Evolutionary conservation across 2,797 vertebrate genomes (phyloP), one percentile per base, ranked within the genome.

Genomic region (Danio jaintianensis): DNA sequence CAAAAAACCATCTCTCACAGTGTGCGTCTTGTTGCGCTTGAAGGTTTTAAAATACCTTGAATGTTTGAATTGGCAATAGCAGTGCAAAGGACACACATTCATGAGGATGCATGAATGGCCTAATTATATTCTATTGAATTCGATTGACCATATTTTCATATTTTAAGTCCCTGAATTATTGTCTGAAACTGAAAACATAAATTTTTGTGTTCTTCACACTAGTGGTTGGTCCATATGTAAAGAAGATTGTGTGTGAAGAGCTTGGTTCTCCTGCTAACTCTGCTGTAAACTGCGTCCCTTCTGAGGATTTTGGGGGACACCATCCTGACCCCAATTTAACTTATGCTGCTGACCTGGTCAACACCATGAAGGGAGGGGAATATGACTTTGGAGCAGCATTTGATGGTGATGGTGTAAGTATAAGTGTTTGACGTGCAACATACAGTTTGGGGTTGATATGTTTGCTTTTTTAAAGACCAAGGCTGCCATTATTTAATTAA

Each of bases 311-410:
- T 2, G 98, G 97, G 1, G 98, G 98, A 38, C 97, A 99, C 88
- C 98, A 99, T 87, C 98, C 98, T 0, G 98, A 99, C 92, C 98
- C 98, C 80, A 99, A 99, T 89, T 88, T 99, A 84, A 99, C 98
- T 70, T 99, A 99, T 0, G 97, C 98, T 45, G 94, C 97, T 0
- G 97, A 99, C 87, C 91, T 99, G 82, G 98, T 99, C 83, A 96
- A 96, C 77, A 89, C 96, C 75, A 98, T 99, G 97, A 97, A 98
- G 91, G 95, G 93, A 0, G 98, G 98, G 80, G 96, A 98, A 70
- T 98, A 98, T 1, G 98, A 98, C 85, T 96, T 99, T 3, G 98
- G 97, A 85, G 98, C 98, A 8, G 98, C 98, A 72, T 99, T 99
- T 86, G 98, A 99, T 86, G 98, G 97, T 74, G 98, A 99, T 3